Evolutionary conservation across 2,888 invertebrate species (phyloP), one percentile per base, ranked within the genome.

Genomic region (Scaeva pyrastri): DNA sequence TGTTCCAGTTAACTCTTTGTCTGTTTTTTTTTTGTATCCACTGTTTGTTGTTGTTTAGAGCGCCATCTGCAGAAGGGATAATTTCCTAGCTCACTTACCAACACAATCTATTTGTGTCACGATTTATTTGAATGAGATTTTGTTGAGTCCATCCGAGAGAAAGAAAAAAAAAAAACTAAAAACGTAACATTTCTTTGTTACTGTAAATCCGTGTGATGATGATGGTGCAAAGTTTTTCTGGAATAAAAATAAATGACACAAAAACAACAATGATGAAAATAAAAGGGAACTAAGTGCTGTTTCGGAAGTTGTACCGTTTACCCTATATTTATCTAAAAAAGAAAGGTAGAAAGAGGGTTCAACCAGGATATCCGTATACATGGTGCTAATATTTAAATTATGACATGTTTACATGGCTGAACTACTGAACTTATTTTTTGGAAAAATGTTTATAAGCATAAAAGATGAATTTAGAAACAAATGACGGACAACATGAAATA

Each of bases 51-150:
- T 76, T 26, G 41, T 21, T 31, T 7, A 36, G 14, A 23, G 11
- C 23, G 16, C 45, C 16, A 10, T 31, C 36, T 55, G 43, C 23
- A 81, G 41, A 76, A 10, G 43, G 58, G 66, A 83, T 78, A 78
- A 83, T 83, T 68, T 83, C 83, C 83, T 78, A 80, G 68, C 82
- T 77, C 72, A 71, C 77, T 77, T 77, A 58, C 72, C 77, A 60
- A 52, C 43, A 48, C 77, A 82, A 77, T 77, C 77, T 81, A 64
- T 76, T 76, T 77, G 72, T 72, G 66, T 72, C 77, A 66, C 72
- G 72, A 72, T 81, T 76, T 82, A 58, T 77, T 72, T 60, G 64
- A 48, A 72, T 45, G 39, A 45, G 56, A 39, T 39, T 52, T 68
- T 68, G 68, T 52, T 68, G 50, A 68, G 50, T 68, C 52, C 68